These are phyloP conservation scores for Nycticebus coucang DNA, from an alignment of 2,113 vertebrate species.

Conservation along the genomic window DNA sequence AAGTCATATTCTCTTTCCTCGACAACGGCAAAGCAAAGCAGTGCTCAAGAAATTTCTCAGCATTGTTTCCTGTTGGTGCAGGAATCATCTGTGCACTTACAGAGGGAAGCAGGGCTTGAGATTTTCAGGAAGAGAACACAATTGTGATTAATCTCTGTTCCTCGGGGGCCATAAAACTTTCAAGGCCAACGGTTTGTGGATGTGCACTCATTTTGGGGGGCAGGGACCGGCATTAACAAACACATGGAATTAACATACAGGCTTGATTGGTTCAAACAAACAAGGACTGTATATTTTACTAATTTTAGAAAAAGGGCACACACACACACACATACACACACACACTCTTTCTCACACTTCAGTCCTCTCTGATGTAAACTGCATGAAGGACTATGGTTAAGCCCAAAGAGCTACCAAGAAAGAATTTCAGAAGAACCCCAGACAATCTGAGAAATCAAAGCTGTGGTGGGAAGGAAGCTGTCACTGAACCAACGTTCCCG, in stretches of 20 bases:
- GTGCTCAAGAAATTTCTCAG: slow-evolving; percentile 48
- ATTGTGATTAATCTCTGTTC: slow-evolving; percentile 76
- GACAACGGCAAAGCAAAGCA: slow-evolving; percentile 60
- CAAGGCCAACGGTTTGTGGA: slow-evolving; percentile 65
- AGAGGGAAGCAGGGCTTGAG: slow-evolving; percentile 63
- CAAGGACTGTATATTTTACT: not conserved
- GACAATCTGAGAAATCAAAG: not conserved
- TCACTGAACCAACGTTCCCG: not conserved
- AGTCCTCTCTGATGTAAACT: not conserved
- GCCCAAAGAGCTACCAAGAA: not conserved
- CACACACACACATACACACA: not conserved
- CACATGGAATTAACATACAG: not conserved
- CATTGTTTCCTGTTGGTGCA: slow-evolving; percentile 76
- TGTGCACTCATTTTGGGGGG: not conserved
- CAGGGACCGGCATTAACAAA: not conserved
- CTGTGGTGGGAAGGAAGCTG: slow-evolving; percentile 40
- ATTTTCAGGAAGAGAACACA: slow-evolving; percentile 76
- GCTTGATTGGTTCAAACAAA: not conserved
- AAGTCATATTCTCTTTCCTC: not conserved
- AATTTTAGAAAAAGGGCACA: slow-evolving; percentile 24
- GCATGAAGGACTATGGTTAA: not conserved
- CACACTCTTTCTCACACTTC: not conserved
- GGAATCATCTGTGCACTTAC: slow-evolving; percentile 79
- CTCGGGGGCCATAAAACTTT: slow-evolving; percentile 66
- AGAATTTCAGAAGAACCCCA: slow-evolving; percentile 29